Percentiles rank a stretch among this genome's conserved stretches.
Conservation (phyloP, 2,888 invertebrate genomes). For the Callinectes sapidus region DNA sequence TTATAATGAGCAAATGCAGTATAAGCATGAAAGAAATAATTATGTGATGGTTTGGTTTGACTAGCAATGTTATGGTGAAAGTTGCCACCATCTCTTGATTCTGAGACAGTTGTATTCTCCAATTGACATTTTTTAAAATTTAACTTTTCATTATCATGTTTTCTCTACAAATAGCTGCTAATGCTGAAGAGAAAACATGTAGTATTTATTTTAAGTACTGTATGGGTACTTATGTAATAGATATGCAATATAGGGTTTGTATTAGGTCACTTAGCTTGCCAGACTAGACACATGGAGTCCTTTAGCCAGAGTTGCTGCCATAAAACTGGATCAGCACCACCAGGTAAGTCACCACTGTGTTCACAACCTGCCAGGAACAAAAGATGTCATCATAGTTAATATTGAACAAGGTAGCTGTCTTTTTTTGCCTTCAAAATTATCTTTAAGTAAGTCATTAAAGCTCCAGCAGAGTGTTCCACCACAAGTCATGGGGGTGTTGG, state of each 20-base stretch:
- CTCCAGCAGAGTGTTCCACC: no score
- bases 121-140: background rate
- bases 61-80: background rate
- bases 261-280: background rate
- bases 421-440: no score
- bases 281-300: background rate
- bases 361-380: conserved; percentile 67
- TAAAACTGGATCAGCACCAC: conserved; percentile 73
- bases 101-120: background rate
- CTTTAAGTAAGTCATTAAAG: no score
- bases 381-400: background rate
- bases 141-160: background rate
- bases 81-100: background rate
- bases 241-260: background rate
- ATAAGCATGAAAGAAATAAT: background rate
- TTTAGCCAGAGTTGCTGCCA: conserved; percentile 52
- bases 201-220: background rate
- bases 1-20: background rate
- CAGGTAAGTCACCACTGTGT: conserved; percentile 71
- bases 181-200: background rate
- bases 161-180: background rate
- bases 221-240: background rate
- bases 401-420: no score
- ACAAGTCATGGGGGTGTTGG: no score
- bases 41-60: background rate